phyloP scores from a whole-genome alignment of 30 jellyfish, hydroid and myxozoan genomes.

The Aurelia aurita region DNA sequence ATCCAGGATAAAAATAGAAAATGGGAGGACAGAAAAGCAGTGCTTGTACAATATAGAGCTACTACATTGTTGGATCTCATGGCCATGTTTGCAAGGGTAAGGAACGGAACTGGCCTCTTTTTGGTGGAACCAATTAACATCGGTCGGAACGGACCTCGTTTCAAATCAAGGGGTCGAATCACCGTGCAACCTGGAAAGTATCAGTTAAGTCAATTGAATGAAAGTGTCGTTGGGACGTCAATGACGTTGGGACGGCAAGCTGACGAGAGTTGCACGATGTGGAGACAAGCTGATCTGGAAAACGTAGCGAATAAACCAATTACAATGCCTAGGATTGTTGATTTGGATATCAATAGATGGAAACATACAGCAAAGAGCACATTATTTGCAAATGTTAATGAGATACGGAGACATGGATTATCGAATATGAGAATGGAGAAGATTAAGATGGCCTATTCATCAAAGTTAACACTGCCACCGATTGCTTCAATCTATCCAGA shows the following conservation, averaged over 20 bases:
- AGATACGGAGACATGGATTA: not conserved
- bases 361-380: slow-evolving; percentile 42
- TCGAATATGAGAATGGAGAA: slow-evolving; percentile 49
- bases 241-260: slow-evolving; percentile 11
- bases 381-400: slow-evolving; percentile 43
- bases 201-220: slow-evolving; percentile 15
- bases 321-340: slow-evolving; percentile 68
- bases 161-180: not conserved
- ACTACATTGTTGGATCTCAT: slow-evolving; percentile 31
- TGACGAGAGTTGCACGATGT: slow-evolving; percentile 45
- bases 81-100: slow-evolving; percentile 48
- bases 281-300: slow-evolving; percentile 44
- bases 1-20: slow-evolving; percentile 35
- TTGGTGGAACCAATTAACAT: slow-evolving; percentile 54
- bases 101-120: slow-evolving; percentile 70
- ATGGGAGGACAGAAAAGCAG: slow-evolving; percentile 72
- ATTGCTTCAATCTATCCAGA: slow-evolving; percentile 81
- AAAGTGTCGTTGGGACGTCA: slow-evolving; percentile 32
- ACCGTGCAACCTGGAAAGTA: slow-evolving; percentile 5
- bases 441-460: slow-evolving; percentile 60
- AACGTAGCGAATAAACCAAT: slow-evolving; percentile 7
- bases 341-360: slow-evolving; percentile 83
- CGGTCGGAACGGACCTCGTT: not conserved
- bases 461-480: slow-evolving; percentile 70
- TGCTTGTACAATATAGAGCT: slow-evolving; percentile 53